Evolutionary conservation across 2,113 vertebrate species (phyloP).

Genomic region (Scatophagus argus): DNA sequence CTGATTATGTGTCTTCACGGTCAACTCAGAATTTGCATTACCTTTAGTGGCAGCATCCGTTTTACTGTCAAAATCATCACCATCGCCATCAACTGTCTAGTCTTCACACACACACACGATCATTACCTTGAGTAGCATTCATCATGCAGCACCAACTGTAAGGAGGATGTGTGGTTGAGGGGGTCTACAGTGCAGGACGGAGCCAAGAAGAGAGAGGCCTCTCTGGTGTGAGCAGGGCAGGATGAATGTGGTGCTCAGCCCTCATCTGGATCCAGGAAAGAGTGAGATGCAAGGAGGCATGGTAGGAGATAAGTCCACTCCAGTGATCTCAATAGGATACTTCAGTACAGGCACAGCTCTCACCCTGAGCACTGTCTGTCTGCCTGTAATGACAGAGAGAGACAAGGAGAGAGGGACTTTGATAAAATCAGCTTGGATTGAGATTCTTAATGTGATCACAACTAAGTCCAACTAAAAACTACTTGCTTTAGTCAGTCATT

Average conservation of each 20-base stretch:
- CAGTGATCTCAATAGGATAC: conserved; percentile 64
- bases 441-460: not conserved
- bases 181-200: conserved; percentile 46
- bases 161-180: conserved; percentile 33
- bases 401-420: conserved; percentile 13
- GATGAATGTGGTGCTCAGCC: conserved; percentile 53
- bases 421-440: conserved; percentile 10
- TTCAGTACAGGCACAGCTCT: conserved; percentile 59
- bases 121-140: conserved; percentile 34
- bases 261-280: conserved; percentile 59
- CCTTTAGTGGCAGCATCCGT: not conserved
- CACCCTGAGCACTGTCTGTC: conserved; percentile 43
- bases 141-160: conserved; percentile 32
- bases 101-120: conserved; percentile 5
- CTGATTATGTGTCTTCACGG: not conserved
- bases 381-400: conserved; percentile 26
- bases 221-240: conserved; percentile 39
- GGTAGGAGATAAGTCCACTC: conserved; percentile 73
- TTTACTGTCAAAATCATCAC: conserved; percentile 18
- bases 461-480: too few species aligned
- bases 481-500: not conserved
- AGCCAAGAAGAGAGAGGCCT: conserved; percentile 49
- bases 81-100: not conserved
- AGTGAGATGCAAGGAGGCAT: conserved; percentile 41
- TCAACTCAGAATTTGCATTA: not conserved